Evolutionary conservation across 2,113 vertebrate species (phyloP).

Genomic region (Sorex fumeus): DNA sequence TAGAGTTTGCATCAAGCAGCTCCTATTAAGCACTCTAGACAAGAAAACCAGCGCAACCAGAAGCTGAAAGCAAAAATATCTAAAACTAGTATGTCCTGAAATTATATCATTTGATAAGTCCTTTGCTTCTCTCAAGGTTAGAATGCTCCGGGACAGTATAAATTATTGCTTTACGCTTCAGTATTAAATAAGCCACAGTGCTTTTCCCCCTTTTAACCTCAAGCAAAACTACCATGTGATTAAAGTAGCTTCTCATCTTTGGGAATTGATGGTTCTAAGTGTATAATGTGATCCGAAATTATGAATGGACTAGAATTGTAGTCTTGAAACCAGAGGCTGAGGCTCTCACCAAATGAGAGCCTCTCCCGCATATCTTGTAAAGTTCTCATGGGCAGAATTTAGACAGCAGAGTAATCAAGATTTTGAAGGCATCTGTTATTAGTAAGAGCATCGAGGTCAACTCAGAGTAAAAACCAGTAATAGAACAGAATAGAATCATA

Average conservation of each 20-base stretch:
- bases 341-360: not conserved
- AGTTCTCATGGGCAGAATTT: not conserved
- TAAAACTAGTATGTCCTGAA: conserved; percentile 37
- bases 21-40: not conserved
- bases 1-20: not conserved
- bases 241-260: not conserved
- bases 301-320: not conserved
- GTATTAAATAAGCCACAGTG: not conserved
- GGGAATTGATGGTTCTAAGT: not conserved
- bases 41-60: not conserved
- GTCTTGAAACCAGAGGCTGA: not conserved
- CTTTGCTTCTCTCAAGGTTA: not conserved
- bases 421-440: not conserved
- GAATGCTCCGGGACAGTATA: conserved; percentile 22
- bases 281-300: not conserved
- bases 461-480: not conserved
- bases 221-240: not conserved
- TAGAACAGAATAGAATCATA: not conserved
- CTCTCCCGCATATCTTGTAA: not conserved
- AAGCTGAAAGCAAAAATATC: not conserved
- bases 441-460: not conserved
- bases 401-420: not conserved
- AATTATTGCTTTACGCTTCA: not conserved
- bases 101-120: conserved; percentile 4
- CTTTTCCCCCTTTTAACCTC: not conserved